Evolutionary conservation across 2,888 invertebrate genomes (phyloP).

Genomic region (Nephrotoma guestfalica): DNA sequence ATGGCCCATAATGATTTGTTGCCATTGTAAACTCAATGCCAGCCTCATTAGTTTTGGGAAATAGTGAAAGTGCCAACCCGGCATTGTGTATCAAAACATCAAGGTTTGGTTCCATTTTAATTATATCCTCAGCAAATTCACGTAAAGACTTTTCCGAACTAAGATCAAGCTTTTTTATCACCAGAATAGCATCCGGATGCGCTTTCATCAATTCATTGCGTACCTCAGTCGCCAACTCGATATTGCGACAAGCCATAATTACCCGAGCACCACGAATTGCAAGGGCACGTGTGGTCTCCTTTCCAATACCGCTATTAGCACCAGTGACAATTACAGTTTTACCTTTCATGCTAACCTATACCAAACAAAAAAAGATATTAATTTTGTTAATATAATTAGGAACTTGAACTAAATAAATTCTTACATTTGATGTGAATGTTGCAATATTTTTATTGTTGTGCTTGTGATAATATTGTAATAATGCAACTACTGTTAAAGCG

Average conservation of each 20-base stretch:
- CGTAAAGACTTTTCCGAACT: constrained; percentile 65
- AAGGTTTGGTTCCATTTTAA: constrained; percentile 52
- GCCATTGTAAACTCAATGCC: constrained; percentile 82
- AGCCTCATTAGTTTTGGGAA: constrained; percentile 56
- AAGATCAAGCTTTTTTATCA: constrained; percentile 61
- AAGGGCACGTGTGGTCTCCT: constrained; percentile 59
- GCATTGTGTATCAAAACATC: constrained; percentile 85
- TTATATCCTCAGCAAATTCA: constrained; percentile 69
- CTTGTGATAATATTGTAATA: constrained; percentile 5
- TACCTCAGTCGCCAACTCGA: constrained; percentile 53
- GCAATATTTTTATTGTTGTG: constrained; percentile 8
- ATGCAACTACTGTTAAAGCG: neutral
- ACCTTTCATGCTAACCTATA: constrained; percentile 55
- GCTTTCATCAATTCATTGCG: constrained; percentile 58
- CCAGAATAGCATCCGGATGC: constrained; percentile 54
- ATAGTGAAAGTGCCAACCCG: constrained; percentile 61
- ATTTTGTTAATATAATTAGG: neutral
- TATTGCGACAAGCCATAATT: constrained; percentile 74
- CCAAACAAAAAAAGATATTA: constrained; percentile 5
- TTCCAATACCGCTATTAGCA: constrained; percentile 75
- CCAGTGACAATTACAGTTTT: constrained; percentile 83
- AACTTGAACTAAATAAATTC: neutral
- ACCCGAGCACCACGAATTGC: constrained; percentile 64
- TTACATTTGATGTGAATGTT: constrained; percentile 9
- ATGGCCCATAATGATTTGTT: constrained; percentile 89